These are phyloP conservation scores for Gyrodactylus bullatarudis DNA, from an alignment of 1,140 invertebrate genomes.

Conservation along the genomic window DNA sequence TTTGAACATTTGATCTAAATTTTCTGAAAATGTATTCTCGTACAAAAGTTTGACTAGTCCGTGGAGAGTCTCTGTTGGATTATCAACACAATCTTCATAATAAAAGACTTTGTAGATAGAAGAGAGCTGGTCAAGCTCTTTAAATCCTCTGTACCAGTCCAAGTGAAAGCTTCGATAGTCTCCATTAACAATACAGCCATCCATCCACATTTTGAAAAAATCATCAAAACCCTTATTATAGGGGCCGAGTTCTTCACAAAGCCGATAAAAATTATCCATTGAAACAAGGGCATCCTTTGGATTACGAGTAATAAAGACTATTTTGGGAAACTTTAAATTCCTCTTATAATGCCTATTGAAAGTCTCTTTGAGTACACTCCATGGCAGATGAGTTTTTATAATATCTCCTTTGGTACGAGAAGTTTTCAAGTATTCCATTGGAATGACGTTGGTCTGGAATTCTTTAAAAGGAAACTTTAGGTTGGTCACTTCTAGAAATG, in stretches of 20 bases:
- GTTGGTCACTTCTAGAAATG: slow-evolving; percentile 2
- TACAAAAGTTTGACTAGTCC: background rate
- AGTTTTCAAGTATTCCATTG: background rate
- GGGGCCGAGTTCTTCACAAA: background rate
- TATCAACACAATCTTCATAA: background rate
- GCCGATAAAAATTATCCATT: slow-evolving; percentile 1
- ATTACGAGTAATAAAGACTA: background rate
- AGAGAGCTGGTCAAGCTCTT: background rate
- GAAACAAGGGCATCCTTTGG: slow-evolving; percentile 3
- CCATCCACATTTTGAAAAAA: slow-evolving; percentile 6
- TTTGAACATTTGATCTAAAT: background rate
- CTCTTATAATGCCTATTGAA: background rate
- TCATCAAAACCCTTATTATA: background rate
- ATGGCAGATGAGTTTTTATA: slow-evolving; percentile 6
- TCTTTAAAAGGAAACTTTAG: background rate
- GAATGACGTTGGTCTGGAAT: background rate
- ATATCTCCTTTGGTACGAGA: background rate
- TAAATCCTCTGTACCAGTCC: background rate
- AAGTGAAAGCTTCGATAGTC: background rate
- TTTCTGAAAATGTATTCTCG: background rate
- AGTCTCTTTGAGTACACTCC: background rate
- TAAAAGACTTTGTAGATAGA: background rate
- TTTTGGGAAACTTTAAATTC: background rate
- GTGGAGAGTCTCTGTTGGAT: background rate
- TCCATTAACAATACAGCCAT: slow-evolving; percentile 1